Evolutionary conservation across 2,797 vertebrate genomes (phyloP).

Genomic region (Parambassis ranga): DNA sequence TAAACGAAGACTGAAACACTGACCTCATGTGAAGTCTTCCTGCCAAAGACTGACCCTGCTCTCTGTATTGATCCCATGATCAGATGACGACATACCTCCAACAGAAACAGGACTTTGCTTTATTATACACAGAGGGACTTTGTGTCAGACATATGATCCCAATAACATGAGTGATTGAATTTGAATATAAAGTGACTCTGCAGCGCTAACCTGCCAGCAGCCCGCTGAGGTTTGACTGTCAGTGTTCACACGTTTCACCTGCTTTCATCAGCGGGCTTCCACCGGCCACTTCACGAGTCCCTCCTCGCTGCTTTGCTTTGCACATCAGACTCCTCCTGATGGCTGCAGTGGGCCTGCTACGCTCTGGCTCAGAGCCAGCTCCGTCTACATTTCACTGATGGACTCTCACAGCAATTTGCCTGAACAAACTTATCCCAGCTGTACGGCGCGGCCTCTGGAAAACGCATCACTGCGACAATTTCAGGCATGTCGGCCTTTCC

Average conservation of each 20-base stretch:
- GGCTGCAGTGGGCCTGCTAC: conserved; percentile 55
- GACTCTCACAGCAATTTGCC: conserved; percentile 65
- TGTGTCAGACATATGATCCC: too few relatives aligned
- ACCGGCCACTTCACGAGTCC: conserved; percentile 54
- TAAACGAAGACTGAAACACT: too few relatives aligned
- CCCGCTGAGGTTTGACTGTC: conserved; percentile 28
- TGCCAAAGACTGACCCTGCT: too few relatives aligned
- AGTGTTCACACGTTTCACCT: conserved; percentile 29
- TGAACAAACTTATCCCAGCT: conserved; percentile 74
- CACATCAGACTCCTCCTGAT: conserved; percentile 45
- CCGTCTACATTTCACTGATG: conserved; percentile 63
- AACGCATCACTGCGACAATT: conserved; percentile 62
- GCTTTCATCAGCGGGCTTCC: conserved; percentile 60
- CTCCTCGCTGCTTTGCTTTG: conserved; percentile 26
- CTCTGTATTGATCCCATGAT: too few relatives aligned
- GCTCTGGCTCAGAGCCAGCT: conserved; percentile 53
- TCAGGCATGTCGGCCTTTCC: conserved; percentile 63
- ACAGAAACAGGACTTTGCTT: too few relatives aligned
- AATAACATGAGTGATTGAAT: not conserved
- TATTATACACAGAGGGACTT: too few relatives aligned
- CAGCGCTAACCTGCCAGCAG: not conserved
- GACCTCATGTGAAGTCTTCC: too few relatives aligned
- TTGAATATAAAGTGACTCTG: not conserved
- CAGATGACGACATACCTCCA: too few relatives aligned
- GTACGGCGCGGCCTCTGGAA: conserved; percentile 58